These are phyloP conservation scores for Chaenogobius annularis DNA, from an alignment of 2,113 vertebrate genomes.

Conservation along the genomic window DNA sequence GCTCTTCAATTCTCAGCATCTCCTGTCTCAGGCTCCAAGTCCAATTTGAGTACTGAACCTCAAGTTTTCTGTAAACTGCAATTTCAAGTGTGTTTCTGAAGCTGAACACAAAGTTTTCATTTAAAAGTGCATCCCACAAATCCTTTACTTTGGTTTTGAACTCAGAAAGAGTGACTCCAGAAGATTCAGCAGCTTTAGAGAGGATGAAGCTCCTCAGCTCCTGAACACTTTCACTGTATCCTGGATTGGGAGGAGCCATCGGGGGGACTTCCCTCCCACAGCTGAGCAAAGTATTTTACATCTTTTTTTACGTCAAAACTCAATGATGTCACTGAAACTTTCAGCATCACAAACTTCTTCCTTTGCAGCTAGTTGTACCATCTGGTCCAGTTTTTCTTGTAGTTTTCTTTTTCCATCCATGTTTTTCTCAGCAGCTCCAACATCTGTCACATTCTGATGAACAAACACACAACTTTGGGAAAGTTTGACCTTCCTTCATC, in stretches of 20 bases:
- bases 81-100: slow-evolving; percentile 52
- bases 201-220: slow-evolving; percentile 46
- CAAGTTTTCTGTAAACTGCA: slow-evolving; percentile 38
- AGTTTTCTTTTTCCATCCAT: slow-evolving; percentile 42
- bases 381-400: slow-evolving; percentile 51
- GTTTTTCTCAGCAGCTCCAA: slow-evolving; percentile 44
- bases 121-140: slow-evolving; percentile 36
- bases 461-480: slow-evolving; percentile 56
- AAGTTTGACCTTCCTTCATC: slow-evolving; percentile 46
- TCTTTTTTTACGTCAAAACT: slow-evolving; percentile 46
- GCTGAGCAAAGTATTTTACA: slow-evolving; percentile 53
- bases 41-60: slow-evolving; percentile 31
- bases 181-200: slow-evolving; percentile 32
- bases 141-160: slow-evolving; percentile 35
- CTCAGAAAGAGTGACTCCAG: slow-evolving; percentile 14
- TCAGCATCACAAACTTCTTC: slow-evolving; percentile 30
- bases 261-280: slow-evolving; percentile 60
- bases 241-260: slow-evolving; percentile 61
- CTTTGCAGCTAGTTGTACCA: slow-evolving; percentile 40
- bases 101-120: slow-evolving; percentile 47
- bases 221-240: slow-evolving; percentile 43
- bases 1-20: slow-evolving; percentile 39
- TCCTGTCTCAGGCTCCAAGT: slow-evolving; percentile 49
- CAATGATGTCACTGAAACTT: slow-evolving; percentile 40
- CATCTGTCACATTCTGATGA: slow-evolving; percentile 52